A percentile compares a stretch with the other conserved stretches of the same genome.
Conservation (phyloP, 2,113 vertebrate species). For the Sciurus niger region DNA sequence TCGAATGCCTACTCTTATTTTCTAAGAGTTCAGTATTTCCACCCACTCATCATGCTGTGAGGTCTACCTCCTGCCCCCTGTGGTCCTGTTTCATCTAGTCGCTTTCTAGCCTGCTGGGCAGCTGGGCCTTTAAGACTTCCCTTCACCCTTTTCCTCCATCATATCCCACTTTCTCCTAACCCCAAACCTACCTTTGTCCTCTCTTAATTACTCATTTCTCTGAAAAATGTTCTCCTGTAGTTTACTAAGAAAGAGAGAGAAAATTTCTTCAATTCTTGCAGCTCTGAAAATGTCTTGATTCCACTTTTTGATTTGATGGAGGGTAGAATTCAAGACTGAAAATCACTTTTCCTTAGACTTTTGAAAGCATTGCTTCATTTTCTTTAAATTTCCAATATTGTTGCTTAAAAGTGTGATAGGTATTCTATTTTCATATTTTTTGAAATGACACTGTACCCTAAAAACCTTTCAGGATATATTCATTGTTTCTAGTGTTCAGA, state of each 20-base stretch:
- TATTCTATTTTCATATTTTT: background rate
- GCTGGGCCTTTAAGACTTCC: background rate
- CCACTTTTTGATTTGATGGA: background rate
- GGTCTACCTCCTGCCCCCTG: rapidly evolving
- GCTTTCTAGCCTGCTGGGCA: background rate
- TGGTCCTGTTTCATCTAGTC: no score
- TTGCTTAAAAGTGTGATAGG: background rate
- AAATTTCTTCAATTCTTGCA: background rate
- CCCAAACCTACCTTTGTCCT: background rate
- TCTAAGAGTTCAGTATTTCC: background rate
- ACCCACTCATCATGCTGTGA: background rate
- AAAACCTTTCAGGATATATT: background rate
- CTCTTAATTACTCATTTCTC: background rate
- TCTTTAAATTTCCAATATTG: background rate
- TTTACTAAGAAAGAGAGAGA: slow-evolving; percentile 3
- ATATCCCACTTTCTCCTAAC: background rate
- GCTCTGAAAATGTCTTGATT: slow-evolving; percentile 1
- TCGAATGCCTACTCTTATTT: background rate
- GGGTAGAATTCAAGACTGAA: background rate
- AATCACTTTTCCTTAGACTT: background rate
- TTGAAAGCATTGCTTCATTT: background rate
- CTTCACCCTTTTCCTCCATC: background rate
- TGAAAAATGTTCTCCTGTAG: background rate
- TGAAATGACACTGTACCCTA: background rate
- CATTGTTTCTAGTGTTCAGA: background rate